Conservation (phyloP, 1,140 invertebrate genomes). For the Scylla paramamosain region DNA sequence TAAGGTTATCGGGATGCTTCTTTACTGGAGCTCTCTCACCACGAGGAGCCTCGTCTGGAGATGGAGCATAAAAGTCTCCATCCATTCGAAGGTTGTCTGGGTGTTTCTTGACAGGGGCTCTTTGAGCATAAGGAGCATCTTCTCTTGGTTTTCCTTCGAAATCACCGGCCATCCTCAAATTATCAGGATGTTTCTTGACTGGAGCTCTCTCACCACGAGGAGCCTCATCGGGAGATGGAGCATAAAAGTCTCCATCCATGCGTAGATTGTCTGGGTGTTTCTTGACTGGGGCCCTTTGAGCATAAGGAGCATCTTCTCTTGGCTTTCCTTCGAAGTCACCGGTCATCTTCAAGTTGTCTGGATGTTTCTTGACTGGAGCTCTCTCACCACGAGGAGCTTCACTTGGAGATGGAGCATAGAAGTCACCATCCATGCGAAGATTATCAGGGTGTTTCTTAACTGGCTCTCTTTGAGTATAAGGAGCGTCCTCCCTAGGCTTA, state of each 20-base stretch:
- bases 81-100: conserved; percentile 46
- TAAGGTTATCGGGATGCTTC: conserved; percentile 83
- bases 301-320: conserved; percentile 40
- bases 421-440: conserved; percentile 44
- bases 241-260: conserved; percentile 51
- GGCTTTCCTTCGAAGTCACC: conserved; percentile 41
- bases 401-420: neutral
- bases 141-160: conserved; percentile 34
- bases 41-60: conserved; percentile 15
- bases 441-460: neutral
- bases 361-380: conserved; percentile 24
- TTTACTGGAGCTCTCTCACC: conserved; percentile 78
- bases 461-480: neutral
- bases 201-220: conserved; percentile 36
- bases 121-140: conserved; percentile 43
- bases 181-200: conserved; percentile 48
- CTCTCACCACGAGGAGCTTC: neutral
- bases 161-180: conserved; percentile 26
- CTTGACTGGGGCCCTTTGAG: conserved; percentile 32
- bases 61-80: conserved; percentile 37
- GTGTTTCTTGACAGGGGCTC: conserved; percentile 40
- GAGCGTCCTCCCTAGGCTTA: neutral
- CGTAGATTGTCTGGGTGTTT: conserved; percentile 47
- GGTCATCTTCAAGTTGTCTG: conserved; percentile 18
- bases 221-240: conserved; percentile 32